Percentiles rank a stretch among this genome's conserved stretches.
Evolutionary conservation across 1,140 invertebrate species (phyloP).

Genomic region (Aphelinus certus): DNA sequence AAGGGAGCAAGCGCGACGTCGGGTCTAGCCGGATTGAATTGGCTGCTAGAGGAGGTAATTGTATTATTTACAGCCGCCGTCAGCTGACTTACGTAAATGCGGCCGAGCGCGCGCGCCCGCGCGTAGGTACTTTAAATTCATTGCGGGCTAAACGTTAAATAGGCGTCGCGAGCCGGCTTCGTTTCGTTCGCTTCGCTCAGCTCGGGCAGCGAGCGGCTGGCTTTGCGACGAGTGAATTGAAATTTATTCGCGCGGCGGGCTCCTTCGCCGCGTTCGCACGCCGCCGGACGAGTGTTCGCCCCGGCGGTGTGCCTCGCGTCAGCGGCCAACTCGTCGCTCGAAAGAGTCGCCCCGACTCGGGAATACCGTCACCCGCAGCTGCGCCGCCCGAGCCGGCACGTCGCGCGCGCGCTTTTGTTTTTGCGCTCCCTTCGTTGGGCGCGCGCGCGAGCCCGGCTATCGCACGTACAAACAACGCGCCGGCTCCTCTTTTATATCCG

Average conservation of each 20-base stretch:
- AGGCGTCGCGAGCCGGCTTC: constrained; percentile 36
- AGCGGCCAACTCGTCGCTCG: too few relatives aligned
- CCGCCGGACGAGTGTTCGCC: constrained; percentile 12
- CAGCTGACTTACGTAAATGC: constrained; percentile 48
- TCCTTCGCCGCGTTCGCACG: constrained; percentile 25
- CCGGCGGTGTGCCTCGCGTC: not conserved
- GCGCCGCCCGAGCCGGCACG: not conserved
- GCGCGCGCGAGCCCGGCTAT: not conserved
- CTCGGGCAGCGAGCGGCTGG: not conserved
- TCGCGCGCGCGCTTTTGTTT: constrained; percentile 2
- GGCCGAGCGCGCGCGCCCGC: not conserved
- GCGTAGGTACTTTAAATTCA: constrained; percentile 46
- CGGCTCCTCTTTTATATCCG: not conserved
- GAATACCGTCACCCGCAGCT: too few relatives aligned
- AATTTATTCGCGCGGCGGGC: constrained; percentile 47
- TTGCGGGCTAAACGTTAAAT: constrained; percentile 45
- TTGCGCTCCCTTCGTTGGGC: not conserved
- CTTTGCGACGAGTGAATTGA: constrained; percentile 47
- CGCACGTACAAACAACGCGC: constrained; percentile 3
- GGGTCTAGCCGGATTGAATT: constrained; percentile 47
- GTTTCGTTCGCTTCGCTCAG: not conserved
- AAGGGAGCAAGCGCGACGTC: constrained; percentile 20
- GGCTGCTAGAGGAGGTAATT: constrained; percentile 49
- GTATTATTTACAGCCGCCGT: constrained; percentile 50
- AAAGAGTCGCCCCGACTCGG: too few relatives aligned